Evolutionary conservation across 1,140 invertebrate species (phyloP).

Genomic region (Augochlora pura): DNA sequence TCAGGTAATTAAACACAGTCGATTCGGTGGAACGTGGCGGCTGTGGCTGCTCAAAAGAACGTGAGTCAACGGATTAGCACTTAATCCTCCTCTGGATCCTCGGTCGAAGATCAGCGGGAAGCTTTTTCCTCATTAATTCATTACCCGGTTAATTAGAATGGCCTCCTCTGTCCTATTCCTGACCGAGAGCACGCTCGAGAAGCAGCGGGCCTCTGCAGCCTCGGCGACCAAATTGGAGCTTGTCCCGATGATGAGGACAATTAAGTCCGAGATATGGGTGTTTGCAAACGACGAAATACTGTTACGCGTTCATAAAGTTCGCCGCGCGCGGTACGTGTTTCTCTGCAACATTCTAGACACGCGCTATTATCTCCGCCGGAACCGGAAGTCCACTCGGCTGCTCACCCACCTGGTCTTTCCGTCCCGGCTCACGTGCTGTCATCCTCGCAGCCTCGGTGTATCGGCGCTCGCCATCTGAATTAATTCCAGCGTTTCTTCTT

Average conservation of each 20-base stretch:
- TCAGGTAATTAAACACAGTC: neutral
- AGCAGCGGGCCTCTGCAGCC: no score
- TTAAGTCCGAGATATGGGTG: constrained; percentile 21
- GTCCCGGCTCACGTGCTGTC: constrained; percentile 50
- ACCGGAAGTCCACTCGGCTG: constrained; percentile 78
- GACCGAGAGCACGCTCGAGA: no score
- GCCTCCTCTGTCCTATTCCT: neutral
- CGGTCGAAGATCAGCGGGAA: neutral
- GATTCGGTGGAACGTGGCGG: neutral
- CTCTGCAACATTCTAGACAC: constrained; percentile 58
- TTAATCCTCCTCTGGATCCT: neutral
- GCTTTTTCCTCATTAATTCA: neutral
- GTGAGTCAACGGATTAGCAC: neutral
- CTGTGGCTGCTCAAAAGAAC: neutral
- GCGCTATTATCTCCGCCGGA: constrained; percentile 78
- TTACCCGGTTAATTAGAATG: neutral
- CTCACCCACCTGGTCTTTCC: constrained; percentile 78
- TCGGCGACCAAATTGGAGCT: neutral
- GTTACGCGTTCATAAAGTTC: constrained; percentile 31
- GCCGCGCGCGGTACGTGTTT: constrained; percentile 13
- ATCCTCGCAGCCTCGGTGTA: constrained; percentile 33
- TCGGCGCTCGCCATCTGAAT: constrained; percentile 45
- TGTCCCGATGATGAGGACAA: constrained; percentile 14
- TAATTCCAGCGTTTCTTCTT: constrained; percentile 52
- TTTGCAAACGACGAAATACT: constrained; percentile 44